A percentile compares a stretch with the other conserved stretches of the same genome.
These are phyloP conservation scores for Ceryle rudis DNA, from an alignment of 2,797 vertebrate genomes.

Conservation along the genomic window DNA sequence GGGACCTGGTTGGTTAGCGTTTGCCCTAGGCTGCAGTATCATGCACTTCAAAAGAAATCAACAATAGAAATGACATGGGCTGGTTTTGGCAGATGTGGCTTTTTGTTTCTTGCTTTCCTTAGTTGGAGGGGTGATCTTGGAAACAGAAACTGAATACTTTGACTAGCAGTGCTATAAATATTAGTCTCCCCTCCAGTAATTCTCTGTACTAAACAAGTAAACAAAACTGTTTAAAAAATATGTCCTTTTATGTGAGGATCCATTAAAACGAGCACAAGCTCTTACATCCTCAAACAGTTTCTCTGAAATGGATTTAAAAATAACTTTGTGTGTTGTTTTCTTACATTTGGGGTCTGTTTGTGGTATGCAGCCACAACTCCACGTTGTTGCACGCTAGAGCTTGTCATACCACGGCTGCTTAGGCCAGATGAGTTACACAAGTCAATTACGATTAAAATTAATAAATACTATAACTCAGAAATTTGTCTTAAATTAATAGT, in stretches of 20 bases:
- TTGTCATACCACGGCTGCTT: neutral
- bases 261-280: neutral
- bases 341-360: neutral
- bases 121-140: neutral
- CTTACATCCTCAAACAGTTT: neutral
- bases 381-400: neutral
- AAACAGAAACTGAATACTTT: neutral
- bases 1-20: conserved; percentile 1
- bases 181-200: conserved; percentile 13
- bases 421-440: neutral
- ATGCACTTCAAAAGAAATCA: conserved; percentile 36
- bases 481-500: neutral
- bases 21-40: conserved; percentile 28
- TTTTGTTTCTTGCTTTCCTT: conserved; percentile 35
- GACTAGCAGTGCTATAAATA: conserved; percentile 16
- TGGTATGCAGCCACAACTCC: neutral
- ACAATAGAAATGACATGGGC: neutral
- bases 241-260: neutral
- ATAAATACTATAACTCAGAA: neutral
- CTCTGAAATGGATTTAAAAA: conserved; percentile 15
- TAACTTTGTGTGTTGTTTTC: neutral
- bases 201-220: conserved; percentile 20
- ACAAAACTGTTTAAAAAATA: neutral
- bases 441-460: neutral
- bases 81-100: neutral